phyloP scores from a whole-genome alignment of 2,888 invertebrate species.

The Drosophila mercatorum region DNA sequence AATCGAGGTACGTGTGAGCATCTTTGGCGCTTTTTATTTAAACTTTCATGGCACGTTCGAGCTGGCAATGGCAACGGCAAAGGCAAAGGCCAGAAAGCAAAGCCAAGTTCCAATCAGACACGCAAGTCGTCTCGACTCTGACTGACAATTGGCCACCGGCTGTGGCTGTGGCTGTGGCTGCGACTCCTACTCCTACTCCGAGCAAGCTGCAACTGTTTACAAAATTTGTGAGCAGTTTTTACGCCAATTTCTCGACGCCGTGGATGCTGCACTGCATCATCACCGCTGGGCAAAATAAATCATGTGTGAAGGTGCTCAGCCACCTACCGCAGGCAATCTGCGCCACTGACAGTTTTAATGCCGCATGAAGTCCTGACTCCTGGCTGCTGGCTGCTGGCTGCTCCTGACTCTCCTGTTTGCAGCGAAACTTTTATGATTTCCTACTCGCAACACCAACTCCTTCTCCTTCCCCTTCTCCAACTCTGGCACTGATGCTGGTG shows the following conservation, averaged over 20 bases:
- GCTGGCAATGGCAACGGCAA: slow-evolving; percentile 55
- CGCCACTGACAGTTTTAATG: slow-evolving; percentile 83
- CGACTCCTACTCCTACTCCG: background rate
- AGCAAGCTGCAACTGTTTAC: slow-evolving; percentile 76
- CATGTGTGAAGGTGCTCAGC: slow-evolving; percentile 83
- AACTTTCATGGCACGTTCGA: slow-evolving; percentile 78
- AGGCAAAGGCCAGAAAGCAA: slow-evolving; percentile 60
- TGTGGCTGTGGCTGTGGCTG: background rate
- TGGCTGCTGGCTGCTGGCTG: slow-evolving; percentile 20
- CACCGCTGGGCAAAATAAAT: slow-evolving; percentile 71
- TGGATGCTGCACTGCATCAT: slow-evolving; percentile 68
- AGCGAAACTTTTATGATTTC: slow-evolving; percentile 70
- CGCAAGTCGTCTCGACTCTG: slow-evolving; percentile 43
- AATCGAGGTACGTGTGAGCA: slow-evolving; percentile 11
- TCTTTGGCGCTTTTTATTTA: slow-evolving; percentile 61
- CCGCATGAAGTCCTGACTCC: slow-evolving; percentile 68
- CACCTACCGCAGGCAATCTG: slow-evolving; percentile 75
- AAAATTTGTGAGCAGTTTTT: slow-evolving; percentile 67
- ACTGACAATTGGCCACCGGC: slow-evolving; percentile 76
- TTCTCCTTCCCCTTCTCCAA: slow-evolving; percentile 5
- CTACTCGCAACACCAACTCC: slow-evolving; percentile 17
- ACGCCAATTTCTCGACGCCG: slow-evolving; percentile 50
- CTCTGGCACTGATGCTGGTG: background rate
- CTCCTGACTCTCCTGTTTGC: slow-evolving; percentile 20
- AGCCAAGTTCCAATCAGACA: slow-evolving; percentile 65